Base-by-base conservation (phyloP, 1,140 invertebrate species). In the Spodoptera litura region DNA sequence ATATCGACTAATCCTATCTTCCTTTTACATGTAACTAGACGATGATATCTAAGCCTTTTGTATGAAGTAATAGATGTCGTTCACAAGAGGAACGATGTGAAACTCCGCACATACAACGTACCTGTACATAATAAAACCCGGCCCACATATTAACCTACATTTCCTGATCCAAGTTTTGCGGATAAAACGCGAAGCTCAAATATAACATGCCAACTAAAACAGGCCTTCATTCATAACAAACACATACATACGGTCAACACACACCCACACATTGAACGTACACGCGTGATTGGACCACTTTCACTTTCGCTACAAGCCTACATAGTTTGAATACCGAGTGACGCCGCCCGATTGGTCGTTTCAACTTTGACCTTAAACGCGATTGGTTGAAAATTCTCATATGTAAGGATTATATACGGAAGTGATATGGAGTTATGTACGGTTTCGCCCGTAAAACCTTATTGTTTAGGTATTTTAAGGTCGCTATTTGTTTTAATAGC, bases 231-330 rank as follows among this genome's bases (percentile, higher is more conserved):
- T 86, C 85, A 87, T 82, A 84, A 87, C 82, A 53, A 83, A 84
- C 82, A 88, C 85, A 80, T 78, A 83, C 74, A 85, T 27, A 51
- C 55, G 49, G 49, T 25, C 25, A 15, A 62, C 84, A 89, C 82
- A 81, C 81, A 85, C 89, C 61, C 84, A 84, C 85, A 89, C 87
- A 80, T 81, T 78, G 77, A 83, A 82, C 81, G 71, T 79, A 81
- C 83, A 84, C 71, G 31, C 76, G 78, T 85, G 73, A 91, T 92
- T 92, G 89, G 91, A 80, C 84, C 66, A 90, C 86, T 90, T 92
- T 92, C 89, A 85, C 89, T 92, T 88, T 91, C 91, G 82, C 79
- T 86, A 81, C 83, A 86, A 92, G 87, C 91, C 89, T 92, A 91
- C 91, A 91, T 90, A 91, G 87, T 91, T 91, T 68, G 85, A 87